Evolutionary conservation across 2,888 invertebrate species (phyloP).

Genomic region (Amblyjoppa fuscipennis): DNA sequence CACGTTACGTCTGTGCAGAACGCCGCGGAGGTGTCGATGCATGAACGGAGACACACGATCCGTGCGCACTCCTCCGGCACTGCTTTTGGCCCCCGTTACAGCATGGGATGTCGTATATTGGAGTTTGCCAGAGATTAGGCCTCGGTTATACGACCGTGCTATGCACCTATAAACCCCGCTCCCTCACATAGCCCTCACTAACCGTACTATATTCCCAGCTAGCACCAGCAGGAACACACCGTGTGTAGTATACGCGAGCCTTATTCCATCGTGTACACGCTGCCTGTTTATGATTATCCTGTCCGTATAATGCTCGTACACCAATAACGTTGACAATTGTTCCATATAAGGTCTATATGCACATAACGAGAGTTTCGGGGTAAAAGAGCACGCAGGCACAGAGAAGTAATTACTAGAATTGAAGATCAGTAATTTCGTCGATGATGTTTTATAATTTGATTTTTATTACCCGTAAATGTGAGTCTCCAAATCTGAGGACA

Average conservation of each 20-base stretch:
- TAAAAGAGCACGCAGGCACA: no score
- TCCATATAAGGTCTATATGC: not conserved
- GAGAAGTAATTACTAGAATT: not conserved
- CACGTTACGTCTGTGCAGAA: constrained; percentile 26
- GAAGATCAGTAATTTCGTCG: not conserved
- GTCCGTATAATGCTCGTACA: constrained; percentile 13
- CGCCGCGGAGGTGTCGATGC: constrained; percentile 15
- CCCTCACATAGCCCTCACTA: not conserved
- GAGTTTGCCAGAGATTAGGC: constrained; percentile 51
- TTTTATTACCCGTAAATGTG: not conserved
- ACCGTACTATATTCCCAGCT: constrained; percentile 12
- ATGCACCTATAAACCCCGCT: constrained; percentile 5
- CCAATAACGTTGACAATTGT: constrained; percentile 1
- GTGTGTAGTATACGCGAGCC: not conserved
- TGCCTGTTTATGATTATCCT: constrained; percentile 25
- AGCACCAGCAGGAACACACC: constrained; percentile 26
- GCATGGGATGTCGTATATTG: constrained; percentile 44
- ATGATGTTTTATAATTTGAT: not conserved
- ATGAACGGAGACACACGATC: constrained; percentile 8
- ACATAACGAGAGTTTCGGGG: not conserved
- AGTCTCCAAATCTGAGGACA: no score
- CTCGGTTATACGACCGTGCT: constrained; percentile 20
- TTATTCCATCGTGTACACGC: constrained; percentile 19
- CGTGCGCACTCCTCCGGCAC: not conserved
- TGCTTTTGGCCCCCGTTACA: constrained; percentile 47